A percentile compares a stretch with the other conserved stretches of the same genome.
These are phyloP conservation scores for Lacerta viridis DNA, from an alignment of 2,797 vertebrate genomes.

Conservation along the genomic window DNA sequence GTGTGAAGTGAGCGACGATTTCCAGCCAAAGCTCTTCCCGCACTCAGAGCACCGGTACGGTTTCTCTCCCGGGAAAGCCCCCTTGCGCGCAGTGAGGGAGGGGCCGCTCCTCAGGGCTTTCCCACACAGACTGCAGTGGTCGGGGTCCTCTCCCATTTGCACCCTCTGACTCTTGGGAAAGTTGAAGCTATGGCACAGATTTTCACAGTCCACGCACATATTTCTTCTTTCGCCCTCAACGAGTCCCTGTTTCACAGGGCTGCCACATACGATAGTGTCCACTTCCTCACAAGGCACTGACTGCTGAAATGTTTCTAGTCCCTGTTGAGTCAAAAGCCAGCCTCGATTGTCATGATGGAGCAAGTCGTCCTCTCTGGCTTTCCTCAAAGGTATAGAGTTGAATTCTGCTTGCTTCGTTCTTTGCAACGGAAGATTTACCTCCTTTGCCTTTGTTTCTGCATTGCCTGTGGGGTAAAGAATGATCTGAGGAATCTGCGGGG, in stretches of 20 bases:
- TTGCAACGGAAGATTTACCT: background rate
- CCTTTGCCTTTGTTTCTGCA: background rate
- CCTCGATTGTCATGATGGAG: background rate
- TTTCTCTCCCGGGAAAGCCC: background rate
- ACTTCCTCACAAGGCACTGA: background rate
- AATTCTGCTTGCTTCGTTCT: background rate
- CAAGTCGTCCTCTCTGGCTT: background rate
- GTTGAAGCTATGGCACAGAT: background rate
- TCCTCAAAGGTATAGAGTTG: background rate
- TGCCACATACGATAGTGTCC: background rate
- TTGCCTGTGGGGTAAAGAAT: background rate
- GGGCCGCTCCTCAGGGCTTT: background rate
- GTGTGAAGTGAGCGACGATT: background rate
- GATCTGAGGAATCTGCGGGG: background rate
- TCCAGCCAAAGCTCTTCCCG: conserved; percentile 1
- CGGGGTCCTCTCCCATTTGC: background rate
- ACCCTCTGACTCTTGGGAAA: background rate
- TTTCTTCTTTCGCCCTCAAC: background rate
- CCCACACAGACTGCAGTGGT: background rate
- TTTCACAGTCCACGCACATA: background rate
- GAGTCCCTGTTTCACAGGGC: background rate
- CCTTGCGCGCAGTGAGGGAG: background rate
- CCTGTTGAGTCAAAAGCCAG: background rate
- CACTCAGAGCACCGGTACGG: background rate
- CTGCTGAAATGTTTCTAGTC: background rate